These are phyloP conservation scores for Slavum lentiscoides DNA, from an alignment of 2,888 invertebrate genomes.

Conservation along the genomic window DNA sequence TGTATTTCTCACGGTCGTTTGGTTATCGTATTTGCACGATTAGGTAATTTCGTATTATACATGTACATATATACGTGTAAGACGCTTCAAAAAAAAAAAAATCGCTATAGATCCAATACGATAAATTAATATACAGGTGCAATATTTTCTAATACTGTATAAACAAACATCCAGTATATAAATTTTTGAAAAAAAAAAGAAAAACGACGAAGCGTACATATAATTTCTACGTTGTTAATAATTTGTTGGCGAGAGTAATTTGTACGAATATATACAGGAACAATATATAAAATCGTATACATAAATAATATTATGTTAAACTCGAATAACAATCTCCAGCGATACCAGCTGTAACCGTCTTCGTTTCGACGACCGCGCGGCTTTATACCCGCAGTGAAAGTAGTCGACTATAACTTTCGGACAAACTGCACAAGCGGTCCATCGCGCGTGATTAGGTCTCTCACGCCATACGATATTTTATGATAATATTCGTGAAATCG, in stretches of 20 bases:
- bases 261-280: background rate
- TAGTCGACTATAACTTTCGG: constrained; percentile 43
- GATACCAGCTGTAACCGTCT: constrained; percentile 4
- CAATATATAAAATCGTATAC: constrained; percentile 20
- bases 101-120: background rate
- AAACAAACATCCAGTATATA: background rate
- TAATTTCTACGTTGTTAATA: constrained; percentile 30
- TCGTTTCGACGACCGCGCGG: constrained; percentile 15
- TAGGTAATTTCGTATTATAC: too few relatives aligned
- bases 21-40: too few relatives aligned
- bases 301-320: background rate
- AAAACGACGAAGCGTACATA: constrained; percentile 9
- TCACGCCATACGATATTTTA: background rate
- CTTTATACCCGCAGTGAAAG: constrained; percentile 31
- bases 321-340: constrained; percentile 45
- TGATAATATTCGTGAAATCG: constrained; percentile 44
- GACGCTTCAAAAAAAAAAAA: too few relatives aligned
- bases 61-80: too few relatives aligned
- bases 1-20: too few relatives aligned
- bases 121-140: too few relatives aligned
- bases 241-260: constrained; percentile 35
- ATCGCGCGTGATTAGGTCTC: constrained; percentile 12
- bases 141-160: constrained; percentile 11
- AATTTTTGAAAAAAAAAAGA: background rate
- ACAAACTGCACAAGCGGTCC: constrained; percentile 27